These are phyloP conservation scores for Danio rerio DNA, from an alignment of 2,113 vertebrate species.

Conservation along the genomic window DNA sequence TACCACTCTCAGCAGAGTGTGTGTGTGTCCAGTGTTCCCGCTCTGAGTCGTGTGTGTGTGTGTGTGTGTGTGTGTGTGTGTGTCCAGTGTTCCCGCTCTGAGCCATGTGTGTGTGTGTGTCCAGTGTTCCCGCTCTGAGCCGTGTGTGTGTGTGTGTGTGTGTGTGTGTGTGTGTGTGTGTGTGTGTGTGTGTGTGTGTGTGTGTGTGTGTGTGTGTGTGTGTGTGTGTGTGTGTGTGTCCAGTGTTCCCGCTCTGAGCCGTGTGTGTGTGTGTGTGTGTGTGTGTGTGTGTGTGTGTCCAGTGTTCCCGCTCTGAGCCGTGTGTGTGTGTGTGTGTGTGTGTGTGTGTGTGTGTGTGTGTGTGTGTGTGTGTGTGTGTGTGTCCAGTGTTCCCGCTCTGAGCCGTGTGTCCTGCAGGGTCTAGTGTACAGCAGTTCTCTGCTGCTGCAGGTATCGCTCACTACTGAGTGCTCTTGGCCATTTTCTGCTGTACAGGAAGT, in stretches of 20 bases:
- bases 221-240: neutral
- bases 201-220: conserved; percentile 21
- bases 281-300: neutral
- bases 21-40: neutral
- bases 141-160: conserved; percentile 46
- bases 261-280: neutral
- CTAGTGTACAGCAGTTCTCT: neutral
- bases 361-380: too few relatives aligned
- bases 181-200: neutral
- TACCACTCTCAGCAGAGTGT: neutral
- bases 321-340: neutral
- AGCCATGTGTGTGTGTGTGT: conserved; percentile 61
- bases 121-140: too few relatives aligned
- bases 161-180: neutral
- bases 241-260: too few relatives aligned
- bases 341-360: too few relatives aligned
- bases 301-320: neutral
- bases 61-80: neutral
- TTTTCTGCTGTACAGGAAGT: conserved; percentile 20
- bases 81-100: conserved; percentile 51
- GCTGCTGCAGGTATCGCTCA: conserved; percentile 62
- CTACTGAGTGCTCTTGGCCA: neutral
- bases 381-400: conserved; percentile 51
- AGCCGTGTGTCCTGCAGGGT: conserved; percentile 60
- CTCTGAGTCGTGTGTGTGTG: neutral